Evolutionary conservation across 2,888 invertebrate genomes (phyloP), one percentile per base, ranked within the genome.

Genomic region (Holacanthella duospinosa): DNA sequence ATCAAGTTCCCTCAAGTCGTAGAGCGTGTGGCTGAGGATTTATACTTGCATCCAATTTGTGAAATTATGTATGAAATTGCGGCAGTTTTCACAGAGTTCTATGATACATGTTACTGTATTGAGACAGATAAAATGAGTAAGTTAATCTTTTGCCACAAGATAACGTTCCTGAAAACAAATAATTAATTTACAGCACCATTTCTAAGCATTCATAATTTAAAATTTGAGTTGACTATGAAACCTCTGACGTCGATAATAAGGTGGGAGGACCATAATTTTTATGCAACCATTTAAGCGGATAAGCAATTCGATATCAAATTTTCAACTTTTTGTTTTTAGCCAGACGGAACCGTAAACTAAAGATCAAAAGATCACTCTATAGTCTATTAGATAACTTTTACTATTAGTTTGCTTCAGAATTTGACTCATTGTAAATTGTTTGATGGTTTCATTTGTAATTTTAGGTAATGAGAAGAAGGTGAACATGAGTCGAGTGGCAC

Each of bases 41-140:
- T 96, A 28, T 85, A 83, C 67, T 76, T 94, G 61, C 94, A 97
- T 78, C 84, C 85, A 60, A 79, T 99, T 29, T 99, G 99, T 77
- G 97, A 97, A 76, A 96, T 88, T 77, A 82, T 96, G 67, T 99
- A 94, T 79, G 95, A 97, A 75, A 84, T 97, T 62, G 85, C 91
- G n/a, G 86, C 89, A 3, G 83, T 86, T 1, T 99, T 97, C 76
- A 87, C 92, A 0, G 99, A 99, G 77, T 99, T 99, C 78, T 99
- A 99, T 78, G 95, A 96, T 76, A 86, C 82, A 74, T 99, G 99
- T 78, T 99, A 97, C 76, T 97, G 97, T 76, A 86, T 99, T 59
- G 93, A 96, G 77, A 95, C 93, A 77, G 88, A 95, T 77, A 74
- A 75, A 56, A 82, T 78, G 65, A 81, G 82, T 78, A 69, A 71